Conservation (phyloP, 2,888 invertebrate genomes). For the Zygaena filipendulae region DNA sequence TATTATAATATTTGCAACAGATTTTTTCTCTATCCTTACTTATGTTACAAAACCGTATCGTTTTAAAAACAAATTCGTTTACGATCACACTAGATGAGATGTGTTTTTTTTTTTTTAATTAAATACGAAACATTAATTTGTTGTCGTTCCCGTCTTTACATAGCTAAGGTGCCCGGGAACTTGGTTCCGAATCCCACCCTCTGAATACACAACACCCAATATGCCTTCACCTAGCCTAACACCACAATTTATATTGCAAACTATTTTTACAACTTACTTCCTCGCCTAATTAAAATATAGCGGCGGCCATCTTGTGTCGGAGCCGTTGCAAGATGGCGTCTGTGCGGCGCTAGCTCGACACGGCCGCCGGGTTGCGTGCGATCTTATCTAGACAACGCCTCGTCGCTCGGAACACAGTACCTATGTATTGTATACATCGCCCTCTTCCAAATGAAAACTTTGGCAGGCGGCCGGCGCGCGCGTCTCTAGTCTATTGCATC, state of each 20-base stretch:
- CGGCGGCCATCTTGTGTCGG: conserved; percentile 21
- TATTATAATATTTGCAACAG: no score
- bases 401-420: conserved; percentile 62
- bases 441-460: conserved; percentile 50
- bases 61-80: no score
- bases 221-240: conserved; percentile 47
- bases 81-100: no score
- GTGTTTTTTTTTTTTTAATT: no score
- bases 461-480: conserved; percentile 36
- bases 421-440: conserved; percentile 57
- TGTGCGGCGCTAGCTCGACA: conserved; percentile 15
- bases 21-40: conserved; percentile 8
- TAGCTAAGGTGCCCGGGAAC: no score
- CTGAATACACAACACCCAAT: conserved; percentile 64
- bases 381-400: conserved; percentile 57
- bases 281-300: conserved; percentile 29
- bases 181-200: conserved; percentile 21
- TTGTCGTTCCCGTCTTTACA: no score
- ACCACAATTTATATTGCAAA: conserved; percentile 55
- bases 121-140: no score
- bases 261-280: conserved; percentile 58
- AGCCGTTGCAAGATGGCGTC: conserved; percentile 11
- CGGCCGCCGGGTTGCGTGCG: conserved; percentile 30
- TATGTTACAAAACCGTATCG: no score
- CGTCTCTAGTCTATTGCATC: no score